A percentile compares a stretch with the other conserved stretches of the same genome.
Evolutionary conservation across 2,113 vertebrate genomes (phyloP).

Genomic region (Struthidea cinerea): DNA sequence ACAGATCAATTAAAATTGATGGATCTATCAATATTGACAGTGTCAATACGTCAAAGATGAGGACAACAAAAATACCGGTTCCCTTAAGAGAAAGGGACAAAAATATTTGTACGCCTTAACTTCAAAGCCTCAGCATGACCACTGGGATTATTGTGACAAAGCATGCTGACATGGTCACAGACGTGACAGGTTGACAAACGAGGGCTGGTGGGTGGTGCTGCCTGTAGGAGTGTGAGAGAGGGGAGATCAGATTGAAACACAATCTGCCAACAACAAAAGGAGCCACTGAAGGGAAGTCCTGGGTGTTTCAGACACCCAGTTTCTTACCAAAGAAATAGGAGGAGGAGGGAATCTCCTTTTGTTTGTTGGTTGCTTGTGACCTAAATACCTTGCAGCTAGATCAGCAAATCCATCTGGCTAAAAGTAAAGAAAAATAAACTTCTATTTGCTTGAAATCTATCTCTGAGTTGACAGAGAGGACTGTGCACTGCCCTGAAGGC

Average conservation of each 20-base stretch:
- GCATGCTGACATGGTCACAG: not conserved
- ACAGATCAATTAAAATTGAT: not conserved
- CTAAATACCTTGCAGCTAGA: constrained; percentile 34
- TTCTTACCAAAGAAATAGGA: constrained; percentile 11
- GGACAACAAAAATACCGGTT: not conserved
- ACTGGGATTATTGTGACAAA: constrained; percentile 27
- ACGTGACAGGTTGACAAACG: constrained; percentile 36
- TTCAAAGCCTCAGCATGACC: constrained; percentile 42
- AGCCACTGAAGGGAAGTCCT: constrained; percentile 28
- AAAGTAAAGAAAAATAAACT: not conserved
- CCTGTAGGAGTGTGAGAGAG: constrained; percentile 35
- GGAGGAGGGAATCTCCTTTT: constrained; percentile 25
- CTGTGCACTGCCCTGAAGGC: not conserved
- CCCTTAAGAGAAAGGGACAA: not conserved
- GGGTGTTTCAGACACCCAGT: not conserved
- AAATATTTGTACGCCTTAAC: constrained; percentile 16
- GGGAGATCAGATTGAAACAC: constrained; percentile 53
- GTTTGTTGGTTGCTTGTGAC: constrained; percentile 1
- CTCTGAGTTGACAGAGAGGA: not conserved
- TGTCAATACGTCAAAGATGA: not conserved
- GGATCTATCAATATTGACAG: not conserved
- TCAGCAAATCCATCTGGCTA: constrained; percentile 18
- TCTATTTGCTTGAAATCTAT: not conserved
- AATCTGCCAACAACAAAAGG: constrained; percentile 53
- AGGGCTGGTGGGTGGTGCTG: constrained; percentile 35